Evolutionary conservation across 2,888 invertebrate species (phyloP), one percentile per base, ranked within the genome.

Genomic region (Ennomos quercinarius): DNA sequence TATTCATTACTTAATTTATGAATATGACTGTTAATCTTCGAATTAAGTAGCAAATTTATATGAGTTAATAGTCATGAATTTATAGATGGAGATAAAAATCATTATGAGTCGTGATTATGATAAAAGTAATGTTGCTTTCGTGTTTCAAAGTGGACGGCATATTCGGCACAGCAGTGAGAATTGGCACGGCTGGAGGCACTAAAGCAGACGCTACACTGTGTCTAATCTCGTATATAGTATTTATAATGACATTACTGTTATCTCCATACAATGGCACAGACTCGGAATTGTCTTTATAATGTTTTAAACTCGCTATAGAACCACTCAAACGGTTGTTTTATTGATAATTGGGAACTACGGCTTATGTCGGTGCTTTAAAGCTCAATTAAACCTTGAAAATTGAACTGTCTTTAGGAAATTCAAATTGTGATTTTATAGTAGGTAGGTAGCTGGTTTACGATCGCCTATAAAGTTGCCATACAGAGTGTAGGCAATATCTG

Each of bases 341-440:
- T 78, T 73, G 74, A 74, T 82, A 75, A 79, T 83, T 77, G 79
- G 78, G 76, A 80, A 72, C 70, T 78, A 74, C 73, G 73, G 71
- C 72, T 75, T 76, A 73, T 65, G 75, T 76, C 74, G 76, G 74
- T 72, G 68, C 73, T 74, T 76, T 76, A 73, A 72, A 78, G 75
- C 77, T 80, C 83, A 82, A 85, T 87, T 84, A 86, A 80, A 83
- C 72, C 76, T 81, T 79, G 79, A 76, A 79, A 85, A 85, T 83
- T 81, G 77, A 78, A 78, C 80, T 78, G 76, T 78, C 78, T 80
- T 77, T 71, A 73, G 80, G 76, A 81, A 81, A 82, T 78, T 77
- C 74, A 71, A 80, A 77, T 78, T 74, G 76, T 73, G 70, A 71
- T 76, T 80, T 78, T 78, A 82, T 78, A 67, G 76, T 72, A 72